Evolutionary conservation across 1,140 invertebrate genomes (phyloP), one percentile per base, ranked within the genome.

Genomic region (Leptoteleia sp.): DNA sequence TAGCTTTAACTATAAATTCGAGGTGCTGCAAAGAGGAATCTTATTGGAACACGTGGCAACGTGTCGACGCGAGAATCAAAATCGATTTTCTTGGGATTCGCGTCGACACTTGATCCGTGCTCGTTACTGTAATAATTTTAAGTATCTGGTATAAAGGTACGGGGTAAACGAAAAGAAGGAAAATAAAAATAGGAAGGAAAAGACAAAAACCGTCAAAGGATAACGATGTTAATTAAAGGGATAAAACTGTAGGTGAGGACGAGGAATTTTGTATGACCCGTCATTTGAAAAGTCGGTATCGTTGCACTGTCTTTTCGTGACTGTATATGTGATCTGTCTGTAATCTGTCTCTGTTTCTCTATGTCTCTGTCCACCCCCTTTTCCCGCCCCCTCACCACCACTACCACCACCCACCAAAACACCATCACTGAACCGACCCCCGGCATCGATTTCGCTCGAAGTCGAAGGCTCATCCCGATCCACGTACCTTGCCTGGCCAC

Each of bases 21-120:
- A 65, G 76, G 40, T 75, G 72, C 62, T 76, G 78, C 78, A 80
- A 80, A 80, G 78, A 80, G 72, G 78, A 80, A 80, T 73, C 78
- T 80, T 80, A 72, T 68, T 13, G 31, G 16, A 16, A 68, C 67
- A 64, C 43, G 13, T 59, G 17, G 42, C 55, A 68, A 73, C 19
- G 50, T n/a, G 71, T 67, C 71, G 47, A 64, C 25, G 61, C 11
- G 42, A 19, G 22, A 29, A 27, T 11, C 5, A 35, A 54, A 38
- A n/a, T 11, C 9, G 27, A 19, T 43, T 48, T 40, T 48, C 11
- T 15, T n/a, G n/a, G n/a, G 29, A 40, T 25, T 11, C 50, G 52
- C 62, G 61, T 68, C 61, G 68, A 62, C 42, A 40, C 15, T 57
- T 52, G 45, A 15, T 31, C 68, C 15, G 50, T 70, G 52, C 62